Percentiles rank a stretch among this genome's conserved stretches.
phyloP scores from a whole-genome alignment of 2,888 invertebrate genomes.

The Azorinus chamasolen region DNA sequence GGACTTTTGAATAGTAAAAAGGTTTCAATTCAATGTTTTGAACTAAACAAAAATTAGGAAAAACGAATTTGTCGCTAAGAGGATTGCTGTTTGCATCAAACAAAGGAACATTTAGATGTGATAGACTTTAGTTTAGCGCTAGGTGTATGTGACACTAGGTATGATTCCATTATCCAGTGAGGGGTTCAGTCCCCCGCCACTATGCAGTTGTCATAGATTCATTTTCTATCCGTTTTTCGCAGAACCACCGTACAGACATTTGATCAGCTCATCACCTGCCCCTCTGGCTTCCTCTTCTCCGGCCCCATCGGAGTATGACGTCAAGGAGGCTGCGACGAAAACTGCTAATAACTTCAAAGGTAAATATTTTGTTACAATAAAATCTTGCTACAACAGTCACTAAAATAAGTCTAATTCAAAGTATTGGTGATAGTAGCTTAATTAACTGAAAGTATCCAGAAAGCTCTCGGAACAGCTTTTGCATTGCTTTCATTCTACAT shows the following conservation, averaged over 20 bases:
- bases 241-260: conserved; percentile 37
- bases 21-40: too few species aligned
- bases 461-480: neutral
- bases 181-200: conserved; percentile 54
- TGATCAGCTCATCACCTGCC: neutral
- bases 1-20: neutral
- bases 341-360: conserved; percentile 26
- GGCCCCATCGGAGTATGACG: conserved; percentile 39
- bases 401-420: neutral
- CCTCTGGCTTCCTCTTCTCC: conserved; percentile 3
- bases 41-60: too few species aligned
- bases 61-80: too few species aligned
- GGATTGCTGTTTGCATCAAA: neutral
- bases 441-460: neutral
- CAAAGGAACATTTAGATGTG: neutral
- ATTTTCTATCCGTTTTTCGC: conserved; percentile 58
- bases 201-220: conserved; percentile 55
- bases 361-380: conserved; percentile 6
- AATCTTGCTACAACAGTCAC: neutral
- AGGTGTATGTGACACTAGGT: neutral
- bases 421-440: neutral
- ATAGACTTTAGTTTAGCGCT: neutral
- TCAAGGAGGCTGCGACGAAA: conserved; percentile 13
- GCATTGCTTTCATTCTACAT: too few species aligned
- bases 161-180: conserved; percentile 46